Evolutionary conservation across 2,113 vertebrate species (phyloP).

Genomic region (Malurus cyaneus): DNA sequence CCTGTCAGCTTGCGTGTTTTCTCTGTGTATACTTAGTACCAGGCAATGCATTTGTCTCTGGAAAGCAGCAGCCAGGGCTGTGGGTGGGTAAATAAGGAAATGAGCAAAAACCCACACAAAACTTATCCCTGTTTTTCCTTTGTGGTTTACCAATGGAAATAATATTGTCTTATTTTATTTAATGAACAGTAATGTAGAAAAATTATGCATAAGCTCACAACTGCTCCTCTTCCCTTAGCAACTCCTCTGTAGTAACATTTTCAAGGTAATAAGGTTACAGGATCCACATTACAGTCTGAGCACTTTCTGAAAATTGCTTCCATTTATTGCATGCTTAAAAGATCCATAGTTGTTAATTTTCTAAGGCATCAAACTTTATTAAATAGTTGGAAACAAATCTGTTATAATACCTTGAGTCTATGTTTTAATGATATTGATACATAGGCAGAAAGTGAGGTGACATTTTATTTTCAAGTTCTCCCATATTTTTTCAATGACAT

Average conservation of each 20-base stretch:
- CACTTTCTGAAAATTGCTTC: conserved; percentile 6
- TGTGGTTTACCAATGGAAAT: neutral
- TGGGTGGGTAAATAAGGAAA: neutral
- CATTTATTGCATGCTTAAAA: neutral
- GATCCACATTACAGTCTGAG: neutral
- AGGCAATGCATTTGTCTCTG: neutral
- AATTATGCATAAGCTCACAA: neutral
- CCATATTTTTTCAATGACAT: neutral
- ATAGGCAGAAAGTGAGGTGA: neutral
- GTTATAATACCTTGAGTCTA: neutral
- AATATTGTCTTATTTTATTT: conserved; percentile 9
- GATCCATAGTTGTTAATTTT: neutral
- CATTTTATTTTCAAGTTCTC: neutral
- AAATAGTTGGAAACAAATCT: neutral
- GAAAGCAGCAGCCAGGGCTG: neutral
- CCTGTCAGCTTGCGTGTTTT: neutral
- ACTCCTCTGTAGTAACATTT: neutral
- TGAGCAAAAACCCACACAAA: neutral
- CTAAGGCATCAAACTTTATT: neutral
- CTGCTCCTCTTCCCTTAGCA: neutral
- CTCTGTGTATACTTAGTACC: neutral
- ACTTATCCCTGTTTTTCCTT: neutral
- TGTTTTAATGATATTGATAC: neutral
- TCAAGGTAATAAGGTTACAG: conserved; percentile 20
- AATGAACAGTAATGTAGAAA: conserved; percentile 23